These are phyloP conservation scores for Antheraea pernyi DNA, from an alignment of 1,140 invertebrate genomes.

Conservation along the genomic window DNA sequence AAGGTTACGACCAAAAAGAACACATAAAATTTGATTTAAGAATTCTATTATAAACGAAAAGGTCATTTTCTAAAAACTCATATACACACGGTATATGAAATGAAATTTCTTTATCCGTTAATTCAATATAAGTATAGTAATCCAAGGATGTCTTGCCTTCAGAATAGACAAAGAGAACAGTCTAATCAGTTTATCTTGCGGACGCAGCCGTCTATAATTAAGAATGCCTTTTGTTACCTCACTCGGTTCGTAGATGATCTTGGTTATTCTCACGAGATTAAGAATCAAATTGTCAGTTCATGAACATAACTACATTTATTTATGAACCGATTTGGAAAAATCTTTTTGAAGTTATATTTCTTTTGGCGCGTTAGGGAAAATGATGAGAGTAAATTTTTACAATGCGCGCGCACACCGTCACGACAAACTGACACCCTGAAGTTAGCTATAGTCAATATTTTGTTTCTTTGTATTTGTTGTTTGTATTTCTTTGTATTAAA, in stretches of 20 bases:
- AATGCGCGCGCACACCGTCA: too few relatives aligned
- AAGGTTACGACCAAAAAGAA: too few relatives aligned
- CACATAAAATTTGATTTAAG: too few relatives aligned
- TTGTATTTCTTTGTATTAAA: too few relatives aligned
- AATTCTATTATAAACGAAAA: too few relatives aligned
- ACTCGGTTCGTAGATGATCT: background rate
- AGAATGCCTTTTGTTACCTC: background rate
- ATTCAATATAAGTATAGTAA: background rate
- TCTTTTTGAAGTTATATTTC: too few relatives aligned
- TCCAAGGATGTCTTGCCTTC: background rate
- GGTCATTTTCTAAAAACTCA: background rate
- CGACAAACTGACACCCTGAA: too few relatives aligned
- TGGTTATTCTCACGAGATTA: background rate
- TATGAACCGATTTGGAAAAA: too few relatives aligned
- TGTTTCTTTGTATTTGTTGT: too few relatives aligned
- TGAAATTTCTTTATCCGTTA: background rate
- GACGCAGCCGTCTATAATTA: conserved; percentile 1
- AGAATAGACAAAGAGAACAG: background rate
- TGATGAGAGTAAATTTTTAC: too few relatives aligned
- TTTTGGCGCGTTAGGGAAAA: too few relatives aligned
- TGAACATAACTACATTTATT: background rate
- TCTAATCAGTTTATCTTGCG: conserved; percentile 2
- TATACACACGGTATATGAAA: background rate
- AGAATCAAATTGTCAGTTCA: background rate
- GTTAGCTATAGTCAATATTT: too few relatives aligned